Conservation (phyloP, 2,797 vertebrate genomes). For the Craterocephalus amniculus region DNA sequence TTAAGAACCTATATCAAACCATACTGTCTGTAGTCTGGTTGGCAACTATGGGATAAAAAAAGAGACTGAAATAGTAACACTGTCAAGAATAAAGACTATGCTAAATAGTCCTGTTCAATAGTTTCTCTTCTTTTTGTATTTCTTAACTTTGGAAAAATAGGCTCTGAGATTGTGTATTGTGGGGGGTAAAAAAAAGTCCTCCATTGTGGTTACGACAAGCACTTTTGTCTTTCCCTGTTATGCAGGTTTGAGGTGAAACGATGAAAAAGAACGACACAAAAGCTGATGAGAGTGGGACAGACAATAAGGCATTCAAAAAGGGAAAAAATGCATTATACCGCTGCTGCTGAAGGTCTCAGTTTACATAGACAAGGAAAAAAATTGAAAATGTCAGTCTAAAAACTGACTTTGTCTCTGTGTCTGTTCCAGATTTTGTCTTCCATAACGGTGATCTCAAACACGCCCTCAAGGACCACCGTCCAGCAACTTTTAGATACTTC, state of each 20-base stretch:
- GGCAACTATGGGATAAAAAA: conserved; percentile 49
- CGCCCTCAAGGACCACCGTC: no score
- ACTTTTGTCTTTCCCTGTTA: conserved; percentile 8
- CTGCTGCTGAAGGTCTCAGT: conserved; percentile 13
- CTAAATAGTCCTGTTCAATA: conserved; percentile 29
- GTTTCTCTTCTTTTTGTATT: conserved; percentile 42
- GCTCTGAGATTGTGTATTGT: no score
- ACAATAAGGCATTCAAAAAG: conserved; percentile 18
- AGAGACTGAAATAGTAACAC: conserved; percentile 71
- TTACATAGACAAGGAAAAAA: no score
- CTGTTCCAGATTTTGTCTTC: not conserved
- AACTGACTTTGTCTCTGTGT: not conserved
- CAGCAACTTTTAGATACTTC: not conserved
- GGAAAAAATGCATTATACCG: not conserved
- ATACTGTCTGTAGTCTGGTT: conserved; percentile 63
- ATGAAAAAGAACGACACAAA: conserved; percentile 17
- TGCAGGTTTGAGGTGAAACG: conserved; percentile 8
- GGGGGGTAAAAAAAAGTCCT: not conserved
- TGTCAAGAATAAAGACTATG: conserved; percentile 53
- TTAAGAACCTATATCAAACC: conserved; percentile 65
- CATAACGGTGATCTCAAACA: not conserved
- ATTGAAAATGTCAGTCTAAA: not conserved
- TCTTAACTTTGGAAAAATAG: conserved; percentile 47
- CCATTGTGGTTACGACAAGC: conserved; percentile 39
- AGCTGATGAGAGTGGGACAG: conserved; percentile 7